Conservation (phyloP, 2,888 invertebrate genomes). For the Lepidocyrtinus sp. region DNA sequence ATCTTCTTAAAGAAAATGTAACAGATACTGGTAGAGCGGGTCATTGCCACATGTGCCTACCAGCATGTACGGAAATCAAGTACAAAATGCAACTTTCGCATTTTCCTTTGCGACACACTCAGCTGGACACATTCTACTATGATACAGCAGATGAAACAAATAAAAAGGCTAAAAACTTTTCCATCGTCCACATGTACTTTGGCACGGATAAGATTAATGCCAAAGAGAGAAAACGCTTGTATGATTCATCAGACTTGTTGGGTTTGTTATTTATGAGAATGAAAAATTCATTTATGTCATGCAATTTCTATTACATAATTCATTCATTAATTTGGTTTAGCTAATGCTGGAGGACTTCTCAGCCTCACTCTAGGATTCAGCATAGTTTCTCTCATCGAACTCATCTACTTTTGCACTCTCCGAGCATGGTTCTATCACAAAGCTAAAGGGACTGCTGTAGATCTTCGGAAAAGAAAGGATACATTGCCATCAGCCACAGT, state of each 20-base stretch:
- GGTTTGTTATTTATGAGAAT: no score
- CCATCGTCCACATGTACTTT: slow-evolving; percentile 34
- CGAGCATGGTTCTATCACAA: slow-evolving; percentile 32
- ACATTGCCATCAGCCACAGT: not conserved
- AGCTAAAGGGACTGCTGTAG: not conserved
- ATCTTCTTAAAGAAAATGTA: slow-evolving; percentile 10
- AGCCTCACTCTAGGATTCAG: slow-evolving; percentile 35
- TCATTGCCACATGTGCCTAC: slow-evolving; percentile 12
- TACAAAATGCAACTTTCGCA: slow-evolving; percentile 28
- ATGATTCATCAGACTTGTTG: not conserved
- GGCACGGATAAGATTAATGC: slow-evolving; percentile 28
- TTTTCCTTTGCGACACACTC: slow-evolving; percentile 29
- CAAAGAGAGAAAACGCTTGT: slow-evolving; percentile 21
- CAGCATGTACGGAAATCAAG: slow-evolving; percentile 33
- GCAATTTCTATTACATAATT: no score
- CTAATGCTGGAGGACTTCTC: slow-evolving; percentile 36
- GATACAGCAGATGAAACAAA: not conserved
- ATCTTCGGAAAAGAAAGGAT: not conserved
- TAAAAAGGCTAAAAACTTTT: slow-evolving; percentile 25
- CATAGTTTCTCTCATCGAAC: slow-evolving; percentile 26
- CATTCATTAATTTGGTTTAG: no score
- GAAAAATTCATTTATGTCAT: no score
- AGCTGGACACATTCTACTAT: slow-evolving; percentile 6
- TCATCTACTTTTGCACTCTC: slow-evolving; percentile 39
- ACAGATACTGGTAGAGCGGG: not conserved